Percentiles rank a stretch among this genome's conserved stretches.
These are phyloP conservation scores for Trichogramma dendrolimi DNA, from an alignment of 2,888 invertebrate species.

Conservation along the genomic window DNA sequence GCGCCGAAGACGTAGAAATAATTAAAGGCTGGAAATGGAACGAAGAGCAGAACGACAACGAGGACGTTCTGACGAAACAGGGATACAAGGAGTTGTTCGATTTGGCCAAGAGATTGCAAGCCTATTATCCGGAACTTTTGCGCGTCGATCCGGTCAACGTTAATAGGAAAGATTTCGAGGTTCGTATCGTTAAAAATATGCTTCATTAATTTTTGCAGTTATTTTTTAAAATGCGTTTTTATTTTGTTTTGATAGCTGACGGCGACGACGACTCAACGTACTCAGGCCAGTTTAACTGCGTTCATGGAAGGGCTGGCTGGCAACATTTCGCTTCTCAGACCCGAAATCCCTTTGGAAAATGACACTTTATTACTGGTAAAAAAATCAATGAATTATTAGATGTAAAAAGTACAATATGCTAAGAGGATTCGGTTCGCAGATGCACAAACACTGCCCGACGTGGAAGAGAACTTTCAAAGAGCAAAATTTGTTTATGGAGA, in stretches of 20 bases:
- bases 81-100: conserved; percentile 60
- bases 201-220: neutral
- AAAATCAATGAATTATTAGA: conserved; percentile 61
- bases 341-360: conserved; percentile 35
- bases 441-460: conserved; percentile 60
- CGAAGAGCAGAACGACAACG: conserved; percentile 61
- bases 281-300: conserved; percentile 59
- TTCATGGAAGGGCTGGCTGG: conserved; percentile 65
- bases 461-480: conserved; percentile 54
- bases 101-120: conserved; percentile 63
- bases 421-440: conserved; percentile 48
- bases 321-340: conserved; percentile 34
- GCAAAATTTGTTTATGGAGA: conserved; percentile 48
- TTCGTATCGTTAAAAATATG: neutral
- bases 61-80: conserved; percentile 58
- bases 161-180: conserved; percentile 14
- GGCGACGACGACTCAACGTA: conserved; percentile 58
- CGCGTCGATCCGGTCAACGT: conserved; percentile 20
- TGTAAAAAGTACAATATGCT: conserved; percentile 33
- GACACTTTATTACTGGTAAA: conserved; percentile 51
- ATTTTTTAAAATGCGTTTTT: neutral
- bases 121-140: conserved; percentile 63
- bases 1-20: conserved; percentile 61
- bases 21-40: conserved; percentile 60
- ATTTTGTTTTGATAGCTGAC: neutral